These are phyloP conservation scores for Marronus borbonicus DNA, from an alignment of 2,888 invertebrate species.

Conservation along the genomic window DNA sequence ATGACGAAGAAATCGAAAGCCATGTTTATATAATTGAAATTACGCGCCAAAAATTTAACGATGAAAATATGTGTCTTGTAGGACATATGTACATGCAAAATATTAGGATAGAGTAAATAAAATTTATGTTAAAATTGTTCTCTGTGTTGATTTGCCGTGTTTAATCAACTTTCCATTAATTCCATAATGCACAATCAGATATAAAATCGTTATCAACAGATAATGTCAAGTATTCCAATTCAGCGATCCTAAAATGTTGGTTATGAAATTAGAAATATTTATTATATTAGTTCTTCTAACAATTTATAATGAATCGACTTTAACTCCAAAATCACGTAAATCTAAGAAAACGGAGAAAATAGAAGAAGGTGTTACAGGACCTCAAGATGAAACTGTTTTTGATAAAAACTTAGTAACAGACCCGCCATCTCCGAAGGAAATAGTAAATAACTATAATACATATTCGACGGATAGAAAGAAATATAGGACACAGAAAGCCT, in stretches of 20 bases:
- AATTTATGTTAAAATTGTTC: too few species aligned
- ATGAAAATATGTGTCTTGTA: too few species aligned
- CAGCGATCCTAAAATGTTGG: background rate
- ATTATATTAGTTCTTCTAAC: conserved; percentile 55
- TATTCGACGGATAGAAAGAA: conserved; percentile 81
- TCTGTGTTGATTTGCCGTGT: too few species aligned
- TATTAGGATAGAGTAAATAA: too few species aligned
- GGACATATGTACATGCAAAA: too few species aligned
- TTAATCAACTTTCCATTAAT: too few species aligned
- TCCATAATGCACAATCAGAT: background rate
- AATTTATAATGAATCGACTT: conserved; percentile 59
- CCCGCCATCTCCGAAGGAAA: conserved; percentile 80
- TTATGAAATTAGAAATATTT: conserved; percentile 8
- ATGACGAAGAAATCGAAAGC: too few species aligned
- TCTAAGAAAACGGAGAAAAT: conserved; percentile 59
- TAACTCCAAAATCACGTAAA: conserved; percentile 64
- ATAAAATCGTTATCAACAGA: conserved; percentile 6
- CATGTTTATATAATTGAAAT: too few species aligned
- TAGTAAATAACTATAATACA: conserved; percentile 82
- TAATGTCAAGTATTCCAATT: background rate
- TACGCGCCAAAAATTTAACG: too few species aligned
- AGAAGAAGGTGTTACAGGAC: conserved; percentile 59
- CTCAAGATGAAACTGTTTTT: conserved; percentile 72
- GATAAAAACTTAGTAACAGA: conserved; percentile 81
- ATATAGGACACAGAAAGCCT: conserved; percentile 80